Conservation (phyloP, 2,888 invertebrate genomes). For the Pachydiplax longipennis region DNA sequence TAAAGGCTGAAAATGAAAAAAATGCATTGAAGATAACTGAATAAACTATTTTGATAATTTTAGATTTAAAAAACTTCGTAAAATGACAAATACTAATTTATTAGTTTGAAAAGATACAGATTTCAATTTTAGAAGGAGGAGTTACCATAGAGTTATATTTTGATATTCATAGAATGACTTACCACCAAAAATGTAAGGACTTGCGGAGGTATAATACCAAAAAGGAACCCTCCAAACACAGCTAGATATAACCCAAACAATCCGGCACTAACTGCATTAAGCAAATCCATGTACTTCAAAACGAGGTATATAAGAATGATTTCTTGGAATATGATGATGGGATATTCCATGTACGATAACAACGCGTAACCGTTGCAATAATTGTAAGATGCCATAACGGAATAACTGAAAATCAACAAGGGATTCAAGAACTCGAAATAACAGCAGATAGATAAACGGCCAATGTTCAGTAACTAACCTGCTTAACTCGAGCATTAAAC, state of each 20-base stretch:
- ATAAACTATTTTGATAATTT: not conserved
- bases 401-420: constrained; percentile 70
- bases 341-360: constrained; percentile 84
- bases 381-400: constrained; percentile 83
- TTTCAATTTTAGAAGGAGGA: not conserved
- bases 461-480: constrained; percentile 64
- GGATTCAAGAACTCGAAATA: not conserved
- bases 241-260: constrained; percentile 59
- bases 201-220: constrained; percentile 61
- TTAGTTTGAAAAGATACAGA: not conserved
- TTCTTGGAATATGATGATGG: constrained; percentile 79
- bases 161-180: constrained; percentile 57
- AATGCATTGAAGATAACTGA: not conserved
- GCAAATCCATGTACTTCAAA: constrained; percentile 69
- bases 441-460: not conserved
- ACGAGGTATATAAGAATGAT: constrained; percentile 75
- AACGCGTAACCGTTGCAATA: constrained; percentile 75
- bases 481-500: constrained; percentile 72
- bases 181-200: constrained; percentile 71
- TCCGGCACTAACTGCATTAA: constrained; percentile 61
- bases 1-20: constrained; percentile 67
- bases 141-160: not conserved
- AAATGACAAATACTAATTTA: too few species aligned
- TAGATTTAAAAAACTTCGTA: not conserved
- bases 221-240: constrained; percentile 61